Conservation (phyloP, 64 coral and sea anemone species). For the Anthopleura sola region DNA sequence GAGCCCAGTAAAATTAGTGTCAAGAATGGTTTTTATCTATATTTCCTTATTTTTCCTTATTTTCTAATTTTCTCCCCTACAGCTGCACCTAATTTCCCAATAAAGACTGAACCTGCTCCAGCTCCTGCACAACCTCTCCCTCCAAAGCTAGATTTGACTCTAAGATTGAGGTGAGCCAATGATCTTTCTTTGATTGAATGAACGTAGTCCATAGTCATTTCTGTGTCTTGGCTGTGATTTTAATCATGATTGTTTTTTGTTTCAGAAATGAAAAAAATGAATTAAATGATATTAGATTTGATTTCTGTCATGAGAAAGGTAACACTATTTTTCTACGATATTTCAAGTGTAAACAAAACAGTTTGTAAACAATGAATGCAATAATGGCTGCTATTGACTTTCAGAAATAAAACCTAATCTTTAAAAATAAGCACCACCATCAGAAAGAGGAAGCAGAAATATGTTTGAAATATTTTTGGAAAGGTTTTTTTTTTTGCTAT, state of each 20-base stretch:
- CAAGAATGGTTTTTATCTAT: background rate
- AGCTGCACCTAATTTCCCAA: conserved; percentile 17
- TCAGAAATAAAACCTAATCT: too few relatives aligned
- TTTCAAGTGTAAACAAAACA: too few relatives aligned
- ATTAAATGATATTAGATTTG: conserved; percentile 87
- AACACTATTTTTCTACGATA: background rate
- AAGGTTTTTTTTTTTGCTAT: too few relatives aligned
- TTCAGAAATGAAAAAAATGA: conserved; percentile 74
- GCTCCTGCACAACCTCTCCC: background rate
- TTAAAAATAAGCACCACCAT: too few relatives aligned
- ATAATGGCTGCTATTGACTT: too few relatives aligned
- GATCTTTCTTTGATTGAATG: background rate
- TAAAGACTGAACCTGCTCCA: background rate
- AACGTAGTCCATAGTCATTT: background rate
- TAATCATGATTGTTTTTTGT: background rate
- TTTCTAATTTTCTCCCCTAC: background rate
- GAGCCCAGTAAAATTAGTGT: too few relatives aligned
- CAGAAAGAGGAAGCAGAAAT: too few relatives aligned
- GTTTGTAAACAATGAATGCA: too few relatives aligned
- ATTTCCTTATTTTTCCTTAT: background rate
- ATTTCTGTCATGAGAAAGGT: conserved; percentile 72
- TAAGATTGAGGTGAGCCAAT: conserved; percentile 40
- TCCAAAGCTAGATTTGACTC: conserved; percentile 49
- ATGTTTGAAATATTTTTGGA: too few relatives aligned
- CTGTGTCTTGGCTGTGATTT: background rate